Conservation (phyloP, 1,140 invertebrate genomes). For the Platyscapa corneri region DNA sequence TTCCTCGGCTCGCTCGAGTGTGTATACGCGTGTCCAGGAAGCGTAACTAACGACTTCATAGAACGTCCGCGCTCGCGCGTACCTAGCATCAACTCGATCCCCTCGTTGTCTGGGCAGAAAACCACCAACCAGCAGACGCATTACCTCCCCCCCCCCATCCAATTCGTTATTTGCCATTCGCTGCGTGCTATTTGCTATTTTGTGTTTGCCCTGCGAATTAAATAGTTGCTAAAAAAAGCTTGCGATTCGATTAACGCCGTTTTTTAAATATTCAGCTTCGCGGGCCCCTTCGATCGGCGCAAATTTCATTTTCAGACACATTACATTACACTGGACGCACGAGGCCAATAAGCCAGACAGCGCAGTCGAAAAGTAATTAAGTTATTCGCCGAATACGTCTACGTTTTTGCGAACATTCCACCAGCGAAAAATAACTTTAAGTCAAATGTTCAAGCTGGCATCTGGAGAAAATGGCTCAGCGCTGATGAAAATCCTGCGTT, state of each 20-base stretch:
- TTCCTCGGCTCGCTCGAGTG: conserved; percentile 16
- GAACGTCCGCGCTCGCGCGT: conserved; percentile 54
- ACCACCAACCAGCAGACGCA: conserved; percentile 10
- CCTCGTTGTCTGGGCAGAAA: conserved; percentile 16
- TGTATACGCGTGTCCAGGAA: conserved; percentile 60
- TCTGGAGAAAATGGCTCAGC: background rate
- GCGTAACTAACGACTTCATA: conserved; percentile 70
- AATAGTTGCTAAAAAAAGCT: background rate
- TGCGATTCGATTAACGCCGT: background rate
- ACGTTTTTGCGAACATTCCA: background rate
- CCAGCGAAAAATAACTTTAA: background rate
- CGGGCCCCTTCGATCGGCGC: too few species aligned
- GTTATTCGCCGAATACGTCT: background rate
- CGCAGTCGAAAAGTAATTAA: too few species aligned
- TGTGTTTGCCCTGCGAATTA: background rate
- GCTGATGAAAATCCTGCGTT: background rate
- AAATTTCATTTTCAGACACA: too few species aligned
- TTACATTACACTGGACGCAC: too few species aligned
- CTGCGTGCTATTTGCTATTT: background rate
- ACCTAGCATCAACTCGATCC: conserved; percentile 27
- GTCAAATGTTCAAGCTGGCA: background rate
- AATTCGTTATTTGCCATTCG: background rate
- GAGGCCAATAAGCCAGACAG: too few species aligned
- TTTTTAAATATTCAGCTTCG: background rate
- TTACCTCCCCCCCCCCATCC: background rate